A percentile compares a stretch with the other conserved stretches of the same genome.
phyloP scores from a whole-genome alignment of 1,140 invertebrate species.

The Phymastichus coffea region DNA sequence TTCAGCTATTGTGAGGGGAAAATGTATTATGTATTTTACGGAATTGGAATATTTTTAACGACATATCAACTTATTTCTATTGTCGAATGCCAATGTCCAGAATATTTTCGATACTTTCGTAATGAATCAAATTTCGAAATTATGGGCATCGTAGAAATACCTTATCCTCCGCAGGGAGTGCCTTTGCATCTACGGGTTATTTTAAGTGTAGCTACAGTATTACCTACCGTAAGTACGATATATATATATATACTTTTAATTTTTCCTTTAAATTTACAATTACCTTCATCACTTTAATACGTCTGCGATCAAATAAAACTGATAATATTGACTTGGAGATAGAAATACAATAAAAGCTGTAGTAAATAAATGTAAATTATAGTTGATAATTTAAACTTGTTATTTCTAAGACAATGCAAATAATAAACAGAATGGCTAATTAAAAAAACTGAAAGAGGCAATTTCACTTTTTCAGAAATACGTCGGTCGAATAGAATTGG shows the following conservation, averaged over 20 bases:
- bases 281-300: not conserved
- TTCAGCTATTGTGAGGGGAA: too few relatives aligned
- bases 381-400: too few relatives aligned
- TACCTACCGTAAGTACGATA: constrained; percentile 38
- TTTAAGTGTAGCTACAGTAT: constrained; percentile 35
- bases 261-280: not conserved
- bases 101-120: constrained; percentile 50
- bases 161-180: constrained; percentile 35
- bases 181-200: constrained; percentile 38
- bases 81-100: constrained; percentile 47
- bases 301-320: too few relatives aligned
- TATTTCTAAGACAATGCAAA: too few relatives aligned
- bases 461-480: constrained; percentile 44
- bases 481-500: constrained; percentile 44
- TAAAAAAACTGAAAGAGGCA: too few relatives aligned
- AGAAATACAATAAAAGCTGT: too few relatives aligned
- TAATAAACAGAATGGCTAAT: too few relatives aligned
- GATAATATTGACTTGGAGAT: too few relatives aligned
- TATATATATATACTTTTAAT: not conserved
- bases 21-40: constrained; percentile 9
- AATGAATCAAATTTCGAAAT: constrained; percentile 43
- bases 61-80: not conserved
- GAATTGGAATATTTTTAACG: not conserved
- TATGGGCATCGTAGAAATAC: constrained; percentile 42
- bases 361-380: too few relatives aligned